phyloP scores from a whole-genome alignment of 2,888 invertebrate species.

The Reticulitermes lucifugus region DNA sequence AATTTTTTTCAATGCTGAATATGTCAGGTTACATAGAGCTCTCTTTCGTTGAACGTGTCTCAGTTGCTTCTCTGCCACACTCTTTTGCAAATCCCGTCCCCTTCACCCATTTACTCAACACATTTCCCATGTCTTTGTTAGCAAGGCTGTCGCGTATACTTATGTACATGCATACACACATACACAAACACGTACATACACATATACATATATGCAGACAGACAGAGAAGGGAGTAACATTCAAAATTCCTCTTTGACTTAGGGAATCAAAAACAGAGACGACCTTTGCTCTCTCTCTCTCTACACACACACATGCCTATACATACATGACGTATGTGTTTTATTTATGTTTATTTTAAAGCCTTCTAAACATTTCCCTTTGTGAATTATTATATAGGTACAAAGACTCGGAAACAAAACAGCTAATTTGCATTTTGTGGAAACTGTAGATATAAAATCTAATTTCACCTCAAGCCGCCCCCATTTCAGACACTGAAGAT shows the following conservation, averaged over 20 bases:
- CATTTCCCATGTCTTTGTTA: slow-evolving; percentile 39
- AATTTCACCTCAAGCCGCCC: background rate
- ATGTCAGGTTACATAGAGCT: background rate
- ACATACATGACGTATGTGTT: slow-evolving; percentile 41
- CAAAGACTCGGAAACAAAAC: slow-evolving; percentile 43
- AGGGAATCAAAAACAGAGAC: slow-evolving; percentile 34
- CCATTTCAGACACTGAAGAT: slow-evolving; percentile 10
- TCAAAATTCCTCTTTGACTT: slow-evolving; percentile 47
- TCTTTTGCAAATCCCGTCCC: slow-evolving; percentile 18
- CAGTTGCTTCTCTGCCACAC: background rate
- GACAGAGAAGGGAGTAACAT: slow-evolving; percentile 36
- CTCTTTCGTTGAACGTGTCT: slow-evolving; percentile 5
- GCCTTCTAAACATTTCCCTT: slow-evolving; percentile 47
- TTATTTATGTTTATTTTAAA: slow-evolving; percentile 48
- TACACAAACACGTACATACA: background rate
- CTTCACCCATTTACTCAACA: slow-evolving; percentile 40
- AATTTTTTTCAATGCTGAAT: background rate
- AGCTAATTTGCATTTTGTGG: slow-evolving; percentile 43
- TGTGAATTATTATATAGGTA: slow-evolving; percentile 41
- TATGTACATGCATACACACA: background rate
- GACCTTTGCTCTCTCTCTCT: background rate
- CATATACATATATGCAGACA: background rate
- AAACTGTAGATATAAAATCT: slow-evolving; percentile 31
- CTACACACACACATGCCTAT: background rate
- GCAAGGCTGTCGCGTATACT: slow-evolving; percentile 27